Conservation (phyloP, 2,888 invertebrate species). For the Siphlonurus alternatus region DNA sequence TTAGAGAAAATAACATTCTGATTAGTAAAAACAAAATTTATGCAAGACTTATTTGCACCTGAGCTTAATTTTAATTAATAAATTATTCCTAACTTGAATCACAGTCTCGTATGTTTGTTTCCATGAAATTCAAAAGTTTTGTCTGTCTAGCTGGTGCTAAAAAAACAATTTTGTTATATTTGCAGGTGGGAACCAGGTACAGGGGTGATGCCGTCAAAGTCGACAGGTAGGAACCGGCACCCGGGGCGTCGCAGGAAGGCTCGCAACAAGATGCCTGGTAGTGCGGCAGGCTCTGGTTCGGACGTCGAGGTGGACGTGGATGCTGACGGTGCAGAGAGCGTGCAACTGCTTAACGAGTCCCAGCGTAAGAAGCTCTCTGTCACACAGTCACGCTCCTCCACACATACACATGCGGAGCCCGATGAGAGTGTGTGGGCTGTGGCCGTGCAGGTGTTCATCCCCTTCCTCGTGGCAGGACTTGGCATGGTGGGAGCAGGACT, state of each 20-base stretch:
- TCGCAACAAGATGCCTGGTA: constrained; percentile 7
- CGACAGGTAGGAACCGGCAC: constrained; percentile 7
- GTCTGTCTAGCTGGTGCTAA: too few relatives aligned
- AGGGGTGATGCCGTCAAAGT: constrained; percentile 7
- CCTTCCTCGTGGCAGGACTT: constrained; percentile 73
- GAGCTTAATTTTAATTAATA: too few relatives aligned
- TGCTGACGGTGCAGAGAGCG: constrained; percentile 1
- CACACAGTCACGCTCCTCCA: not conserved
- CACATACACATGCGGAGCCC: constrained; percentile 8
- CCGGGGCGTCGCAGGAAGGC: constrained; percentile 2
- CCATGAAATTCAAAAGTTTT: too few relatives aligned
- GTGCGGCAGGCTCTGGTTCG: constrained; percentile 5
- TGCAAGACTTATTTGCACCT: too few relatives aligned
- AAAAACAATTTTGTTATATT: too few relatives aligned
- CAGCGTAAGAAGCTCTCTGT: constrained; percentile 7
- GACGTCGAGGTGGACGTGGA: constrained; percentile 8
- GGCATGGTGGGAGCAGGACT: constrained; percentile 85
- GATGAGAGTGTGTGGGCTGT: constrained; percentile 47
- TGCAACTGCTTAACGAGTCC: constrained; percentile 2
- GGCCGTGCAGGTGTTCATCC: constrained; percentile 64
- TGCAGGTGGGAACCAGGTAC: not conserved
- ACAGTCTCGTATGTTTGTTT: too few relatives aligned
- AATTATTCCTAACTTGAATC: too few relatives aligned
- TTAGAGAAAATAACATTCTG: too few relatives aligned
- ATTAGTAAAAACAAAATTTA: too few relatives aligned